Evolutionary conservation across 2,888 invertebrate species (phyloP).

Genomic region (Papilio elwesi): DNA sequence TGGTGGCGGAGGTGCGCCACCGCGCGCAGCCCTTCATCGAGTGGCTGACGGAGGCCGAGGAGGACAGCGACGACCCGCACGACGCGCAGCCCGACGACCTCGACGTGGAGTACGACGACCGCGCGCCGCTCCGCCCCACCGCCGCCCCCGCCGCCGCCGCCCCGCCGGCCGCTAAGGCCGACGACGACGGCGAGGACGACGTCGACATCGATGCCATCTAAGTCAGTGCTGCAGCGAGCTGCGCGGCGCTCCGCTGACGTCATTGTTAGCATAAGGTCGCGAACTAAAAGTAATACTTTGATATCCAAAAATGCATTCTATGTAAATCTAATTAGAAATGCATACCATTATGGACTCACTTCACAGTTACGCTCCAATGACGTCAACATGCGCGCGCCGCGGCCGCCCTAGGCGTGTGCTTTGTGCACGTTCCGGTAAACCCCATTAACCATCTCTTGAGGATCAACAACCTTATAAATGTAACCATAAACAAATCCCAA

Average conservation of each 20-base stretch:
- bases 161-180: constrained; percentile 61
- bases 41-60: constrained; percentile 98
- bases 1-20: constrained; percentile 95
- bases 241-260: constrained; percentile 40
- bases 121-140: constrained; percentile 86
- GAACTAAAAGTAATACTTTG: neutral
- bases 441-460: neutral
- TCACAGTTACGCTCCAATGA: neutral
- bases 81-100: constrained; percentile 42
- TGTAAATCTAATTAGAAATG: neutral
- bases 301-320: neutral
- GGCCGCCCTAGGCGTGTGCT: neutral
- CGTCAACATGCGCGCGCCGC: neutral
- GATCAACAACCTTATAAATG: neutral
- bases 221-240: constrained; percentile 45
- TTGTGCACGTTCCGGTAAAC: too few relatives aligned
- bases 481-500: neutral
- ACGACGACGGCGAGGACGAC: constrained; percentile 91
- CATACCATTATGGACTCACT: too few relatives aligned
- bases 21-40: constrained; percentile 97
- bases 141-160: constrained; percentile 60
- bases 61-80: constrained; percentile 87
- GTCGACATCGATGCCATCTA: constrained; percentile 97
- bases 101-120: constrained; percentile 89
- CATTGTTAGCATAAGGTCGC: neutral